A percentile compares a stretch with the other conserved stretches of the same genome.
phyloP scores from a whole-genome alignment of 2,113 vertebrate species.

The Tursiops truncatus region DNA sequence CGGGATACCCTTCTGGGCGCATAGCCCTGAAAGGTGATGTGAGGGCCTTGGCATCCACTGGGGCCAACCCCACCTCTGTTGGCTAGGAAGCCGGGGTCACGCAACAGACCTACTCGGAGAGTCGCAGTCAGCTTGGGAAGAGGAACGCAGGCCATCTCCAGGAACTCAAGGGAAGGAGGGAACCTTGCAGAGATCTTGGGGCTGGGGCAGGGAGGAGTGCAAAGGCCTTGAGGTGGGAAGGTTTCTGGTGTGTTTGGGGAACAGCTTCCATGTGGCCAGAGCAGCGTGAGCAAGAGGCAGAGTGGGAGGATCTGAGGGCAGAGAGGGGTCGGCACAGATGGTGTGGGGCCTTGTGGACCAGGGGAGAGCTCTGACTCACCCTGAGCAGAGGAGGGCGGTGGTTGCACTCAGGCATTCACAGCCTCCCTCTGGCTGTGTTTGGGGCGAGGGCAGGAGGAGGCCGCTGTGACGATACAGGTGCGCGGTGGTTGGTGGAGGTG shows the following conservation, averaged over 20 bases:
- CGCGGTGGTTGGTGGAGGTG: not conserved
- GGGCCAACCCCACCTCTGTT: not conserved
- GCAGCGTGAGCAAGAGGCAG: not conserved
- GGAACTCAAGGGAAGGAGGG: not conserved
- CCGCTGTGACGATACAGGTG: accelerated
- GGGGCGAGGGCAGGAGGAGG: not conserved
- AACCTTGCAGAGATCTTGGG: not conserved
- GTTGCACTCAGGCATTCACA: not conserved
- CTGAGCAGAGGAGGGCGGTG: not conserved
- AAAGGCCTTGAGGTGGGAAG: not conserved
- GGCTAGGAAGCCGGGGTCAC: not conserved
- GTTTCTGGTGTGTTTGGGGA: not conserved
- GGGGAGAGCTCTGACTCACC: not conserved
- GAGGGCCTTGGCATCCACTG: not conserved
- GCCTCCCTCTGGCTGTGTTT: not conserved
- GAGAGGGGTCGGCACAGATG: not conserved
- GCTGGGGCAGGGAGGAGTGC: not conserved
- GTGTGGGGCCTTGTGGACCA: not conserved
- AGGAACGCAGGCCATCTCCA: not conserved
- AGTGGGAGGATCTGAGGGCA: not conserved
- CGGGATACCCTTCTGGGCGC: not conserved
- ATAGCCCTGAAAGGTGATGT: conserved; percentile 28
- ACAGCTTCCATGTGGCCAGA: not conserved
- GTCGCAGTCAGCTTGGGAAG: not conserved
- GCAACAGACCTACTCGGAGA: not conserved